Conservation (phyloP, 2,113 vertebrate genomes). For the Enhydra lutris region DNA sequence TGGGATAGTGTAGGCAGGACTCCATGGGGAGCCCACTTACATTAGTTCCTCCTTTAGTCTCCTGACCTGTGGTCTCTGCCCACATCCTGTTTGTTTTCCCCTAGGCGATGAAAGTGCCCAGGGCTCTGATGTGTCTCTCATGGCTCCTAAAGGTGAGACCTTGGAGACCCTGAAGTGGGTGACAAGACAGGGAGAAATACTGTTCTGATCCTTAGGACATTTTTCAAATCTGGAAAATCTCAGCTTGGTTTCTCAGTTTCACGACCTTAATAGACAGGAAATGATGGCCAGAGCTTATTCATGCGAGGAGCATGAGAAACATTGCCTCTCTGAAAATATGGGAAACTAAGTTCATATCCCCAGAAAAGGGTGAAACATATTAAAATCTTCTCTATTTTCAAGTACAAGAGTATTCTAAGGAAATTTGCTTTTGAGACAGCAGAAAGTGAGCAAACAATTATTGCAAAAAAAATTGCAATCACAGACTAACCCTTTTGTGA, state of each 20-base stretch:
- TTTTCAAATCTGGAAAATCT: too few relatives aligned
- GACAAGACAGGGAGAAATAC: too few relatives aligned
- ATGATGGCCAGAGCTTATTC: too few relatives aligned
- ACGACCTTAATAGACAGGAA: too few relatives aligned
- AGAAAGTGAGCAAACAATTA: background rate
- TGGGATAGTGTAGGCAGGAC: accelerated
- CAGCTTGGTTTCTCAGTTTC: too few relatives aligned
- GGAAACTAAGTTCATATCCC: background rate
- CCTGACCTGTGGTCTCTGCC: background rate
- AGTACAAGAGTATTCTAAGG: background rate
- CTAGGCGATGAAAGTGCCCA: accelerated
- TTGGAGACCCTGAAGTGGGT: too few relatives aligned
- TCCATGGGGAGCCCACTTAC: accelerated
- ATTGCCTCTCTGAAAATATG: too few relatives aligned
- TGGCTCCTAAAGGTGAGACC: background rate
- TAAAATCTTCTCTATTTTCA: background rate
- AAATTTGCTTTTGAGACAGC: background rate
- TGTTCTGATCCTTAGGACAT: too few relatives aligned
- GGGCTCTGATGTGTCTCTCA: background rate
- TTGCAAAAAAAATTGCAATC: background rate
- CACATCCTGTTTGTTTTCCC: background rate
- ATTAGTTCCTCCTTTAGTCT: background rate
- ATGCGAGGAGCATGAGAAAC: too few relatives aligned
- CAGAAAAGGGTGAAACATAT: background rate
- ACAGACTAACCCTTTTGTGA: background rate